Percentiles rank a stretch among this genome's conserved stretches.
Conservation (phyloP, 2,797 vertebrate species). For the Chelonia mydas region DNA sequence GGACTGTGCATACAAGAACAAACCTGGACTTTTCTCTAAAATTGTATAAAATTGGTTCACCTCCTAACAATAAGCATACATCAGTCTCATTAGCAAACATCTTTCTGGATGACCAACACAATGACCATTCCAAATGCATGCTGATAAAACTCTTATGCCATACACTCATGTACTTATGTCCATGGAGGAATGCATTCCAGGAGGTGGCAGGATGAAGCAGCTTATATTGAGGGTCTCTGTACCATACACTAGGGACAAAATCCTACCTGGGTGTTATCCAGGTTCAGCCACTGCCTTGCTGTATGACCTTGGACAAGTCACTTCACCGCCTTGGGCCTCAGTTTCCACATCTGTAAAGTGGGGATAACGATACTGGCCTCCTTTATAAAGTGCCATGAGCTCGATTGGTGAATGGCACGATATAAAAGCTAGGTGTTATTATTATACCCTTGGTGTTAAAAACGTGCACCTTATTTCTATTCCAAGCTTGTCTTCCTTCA, state of each 20-base stretch:
- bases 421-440: neutral
- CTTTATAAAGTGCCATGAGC: neutral
- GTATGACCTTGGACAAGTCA: neutral
- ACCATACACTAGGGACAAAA: neutral
- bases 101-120: neutral
- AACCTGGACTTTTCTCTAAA: neutral
- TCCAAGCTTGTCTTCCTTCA: neutral
- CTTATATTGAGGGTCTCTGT: neutral
- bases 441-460: neutral
- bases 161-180: neutral
- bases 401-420: neutral
- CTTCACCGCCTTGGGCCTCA: neutral
- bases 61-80: neutral
- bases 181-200: fast-evolving
- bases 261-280: fast-evolving
- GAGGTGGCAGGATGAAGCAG: neutral
- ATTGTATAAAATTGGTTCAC: neutral
- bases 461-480: neutral
- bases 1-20: neutral
- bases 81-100: neutral
- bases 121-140: fast-evolving
- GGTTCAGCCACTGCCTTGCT: neutral
- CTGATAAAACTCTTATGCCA: fast-evolving
- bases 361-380: neutral
- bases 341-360: neutral